Evolutionary conservation across 2,888 invertebrate genomes (phyloP), one percentile per base, ranked within the genome.

Genomic region (Hetaerina titia): DNA sequence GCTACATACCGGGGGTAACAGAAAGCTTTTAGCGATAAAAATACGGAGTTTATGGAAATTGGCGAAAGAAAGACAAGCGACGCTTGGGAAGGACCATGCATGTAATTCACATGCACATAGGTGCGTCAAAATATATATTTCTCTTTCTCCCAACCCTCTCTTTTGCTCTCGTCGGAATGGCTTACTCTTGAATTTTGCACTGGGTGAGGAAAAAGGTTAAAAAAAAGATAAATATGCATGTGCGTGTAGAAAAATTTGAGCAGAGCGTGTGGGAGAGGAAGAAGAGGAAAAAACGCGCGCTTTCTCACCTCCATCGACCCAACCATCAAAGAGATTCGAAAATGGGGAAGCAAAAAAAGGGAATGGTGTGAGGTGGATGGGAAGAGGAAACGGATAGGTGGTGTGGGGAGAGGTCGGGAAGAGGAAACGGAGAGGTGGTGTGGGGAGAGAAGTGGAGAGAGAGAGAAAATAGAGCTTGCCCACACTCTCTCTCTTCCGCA

Each of bases 1-100:
- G 81, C 81, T 81, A 4, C 25, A 81, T 81, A 31, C 13, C n/a
- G 9, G 31, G 31, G 11, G 81, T 31, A 25, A 81, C 74, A 81
- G 25, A 81, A 81, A 81, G 31, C 81, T 81, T 81, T 81, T 31
- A 81, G 31, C 25, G 81, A 81, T 81, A n/a, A 81, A 81, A 81
- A 81, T 60, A 31, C 13, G 0, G 74, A 11, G 25, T n/a, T 74
- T 13, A n/a, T 81, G 25, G 31, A 81, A 11, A 81, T 31, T 15
- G 69, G 19, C 5, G 69, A n/a, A 6, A 9, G 69, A 4, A 45
- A 45, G 45, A 45, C 45, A 45, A 45, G 45, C 45, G 45, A 45
- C 4, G 45, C 45, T 45, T 45, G 45, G 45, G 45, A 45, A 1
- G 45, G 45, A 69, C 19, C 22, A 69, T 60, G 6, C 6, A 5